A percentile compares a stretch with the other conserved stretches of the same genome.
phyloP scores from a whole-genome alignment of 1,140 invertebrate genomes.

The Caerostris extrusa region DNA sequence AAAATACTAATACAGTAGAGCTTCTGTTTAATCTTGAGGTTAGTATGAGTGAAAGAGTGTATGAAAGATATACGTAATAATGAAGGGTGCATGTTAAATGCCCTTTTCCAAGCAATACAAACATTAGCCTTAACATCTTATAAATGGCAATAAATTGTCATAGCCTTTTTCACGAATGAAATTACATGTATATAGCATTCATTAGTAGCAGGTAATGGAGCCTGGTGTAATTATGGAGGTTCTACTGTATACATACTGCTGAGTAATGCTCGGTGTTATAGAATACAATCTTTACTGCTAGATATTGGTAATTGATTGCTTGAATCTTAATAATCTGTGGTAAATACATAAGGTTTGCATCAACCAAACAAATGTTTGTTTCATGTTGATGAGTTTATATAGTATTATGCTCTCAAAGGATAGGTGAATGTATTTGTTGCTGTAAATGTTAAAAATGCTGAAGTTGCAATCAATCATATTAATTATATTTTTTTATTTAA shows the following conservation, averaged over 20 bases:
- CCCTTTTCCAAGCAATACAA: neutral
- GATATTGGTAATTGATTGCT: constrained; percentile 16
- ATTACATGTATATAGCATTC: neutral
- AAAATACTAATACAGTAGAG: constrained; percentile 46
- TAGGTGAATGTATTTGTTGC: constrained; percentile 16
- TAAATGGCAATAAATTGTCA: neutral
- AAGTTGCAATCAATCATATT: constrained; percentile 64
- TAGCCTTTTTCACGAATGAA: neutral
- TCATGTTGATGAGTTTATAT: neutral
- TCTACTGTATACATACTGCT: constrained; percentile 7
- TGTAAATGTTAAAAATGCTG: constrained; percentile 4
- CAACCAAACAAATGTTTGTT: neutral
- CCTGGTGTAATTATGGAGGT: constrained; percentile 7
- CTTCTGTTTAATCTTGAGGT: constrained; percentile 20
- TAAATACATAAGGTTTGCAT: constrained; percentile 7
- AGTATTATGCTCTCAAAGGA: constrained; percentile 4
- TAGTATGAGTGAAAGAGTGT: neutral
- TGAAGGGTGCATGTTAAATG: neutral
- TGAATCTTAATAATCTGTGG: neutral
- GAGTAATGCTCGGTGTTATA: constrained; percentile 1
- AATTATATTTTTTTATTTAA: constrained; percentile 66
- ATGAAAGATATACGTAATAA: neutral
- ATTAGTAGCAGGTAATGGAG: neutral
- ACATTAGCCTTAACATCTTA: neutral
- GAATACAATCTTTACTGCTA: constrained; percentile 15